These are phyloP conservation scores for Littorina saxatilis DNA, from an alignment of 1,140 invertebrate genomes.

Conservation along the genomic window DNA sequence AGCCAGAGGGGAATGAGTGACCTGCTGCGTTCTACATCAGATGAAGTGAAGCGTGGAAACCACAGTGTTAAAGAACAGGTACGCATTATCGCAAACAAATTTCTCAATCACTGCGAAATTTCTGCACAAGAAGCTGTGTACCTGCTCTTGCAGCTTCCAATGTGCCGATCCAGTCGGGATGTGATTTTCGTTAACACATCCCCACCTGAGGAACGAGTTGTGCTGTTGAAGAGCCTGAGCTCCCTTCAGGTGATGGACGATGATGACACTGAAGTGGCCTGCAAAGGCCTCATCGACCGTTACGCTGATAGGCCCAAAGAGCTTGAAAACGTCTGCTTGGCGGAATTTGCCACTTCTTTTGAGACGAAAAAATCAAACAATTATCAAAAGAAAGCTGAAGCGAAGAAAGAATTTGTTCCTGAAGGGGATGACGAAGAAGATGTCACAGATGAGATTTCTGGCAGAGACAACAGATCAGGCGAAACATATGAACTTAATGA, in stretches of 20 bases:
- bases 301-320: neutral
- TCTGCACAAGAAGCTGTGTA: slow-evolving; percentile 31
- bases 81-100: slow-evolving; percentile 47
- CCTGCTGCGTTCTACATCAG: slow-evolving; percentile 35
- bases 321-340: neutral
- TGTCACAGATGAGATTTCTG: neutral
- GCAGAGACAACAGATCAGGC: neutral
- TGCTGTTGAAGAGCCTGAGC: slow-evolving; percentile 42
- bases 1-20: slow-evolving; percentile 53
- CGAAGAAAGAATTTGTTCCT: neutral
- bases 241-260: slow-evolving; percentile 24
- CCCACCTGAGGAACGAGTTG: slow-evolving; percentile 36
- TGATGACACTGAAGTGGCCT: slow-evolving; percentile 37
- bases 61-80: slow-evolving; percentile 49
- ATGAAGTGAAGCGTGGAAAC: slow-evolving; percentile 48
- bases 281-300: neutral
- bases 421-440: neutral
- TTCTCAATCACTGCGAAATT: too few relatives aligned
- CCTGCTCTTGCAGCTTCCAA: slow-evolving; percentile 50
- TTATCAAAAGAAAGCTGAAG: neutral
- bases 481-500: neutral
- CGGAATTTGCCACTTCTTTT: neutral
- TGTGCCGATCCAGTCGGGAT: slow-evolving; percentile 37
- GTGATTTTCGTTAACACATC: slow-evolving; percentile 52
- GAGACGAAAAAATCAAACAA: too few relatives aligned